Evolutionary conservation across 2,797 vertebrate species (phyloP).

Genomic region (Trachurus trachurus): DNA sequence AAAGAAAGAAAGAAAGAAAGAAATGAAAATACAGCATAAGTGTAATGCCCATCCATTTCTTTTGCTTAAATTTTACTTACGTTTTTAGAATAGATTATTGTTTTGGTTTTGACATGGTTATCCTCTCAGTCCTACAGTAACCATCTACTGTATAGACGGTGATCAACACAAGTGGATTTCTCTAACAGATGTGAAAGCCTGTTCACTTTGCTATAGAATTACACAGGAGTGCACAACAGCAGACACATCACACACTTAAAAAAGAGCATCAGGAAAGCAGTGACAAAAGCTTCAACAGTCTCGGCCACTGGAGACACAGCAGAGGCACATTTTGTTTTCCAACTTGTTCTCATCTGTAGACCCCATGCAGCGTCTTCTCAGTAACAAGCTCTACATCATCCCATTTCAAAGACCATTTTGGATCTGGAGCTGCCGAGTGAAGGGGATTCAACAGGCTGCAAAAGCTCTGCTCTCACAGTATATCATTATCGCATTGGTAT

Average conservation of each 20-base stretch:
- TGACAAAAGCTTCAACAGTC: conserved; percentile 31
- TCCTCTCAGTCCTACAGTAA: background rate
- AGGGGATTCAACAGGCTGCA: conserved; percentile 65
- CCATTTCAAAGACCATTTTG: conserved; percentile 67
- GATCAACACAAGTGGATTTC: background rate
- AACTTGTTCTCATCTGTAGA: conserved; percentile 51
- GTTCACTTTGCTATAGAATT: background rate
- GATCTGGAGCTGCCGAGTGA: conserved; percentile 43
- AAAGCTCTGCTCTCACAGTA: conserved; percentile 50
- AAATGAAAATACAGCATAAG: too few species aligned
- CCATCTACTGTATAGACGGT: background rate
- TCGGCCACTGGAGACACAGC: conserved; percentile 34
- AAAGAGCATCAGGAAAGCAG: conserved; percentile 19
- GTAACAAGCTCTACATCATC: conserved; percentile 64
- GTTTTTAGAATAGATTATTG: background rate
- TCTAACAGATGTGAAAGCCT: conserved; percentile 7
- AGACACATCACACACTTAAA: background rate
- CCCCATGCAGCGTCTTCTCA: conserved; percentile 45
- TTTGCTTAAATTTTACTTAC: too few species aligned
- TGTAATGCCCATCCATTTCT: too few species aligned
- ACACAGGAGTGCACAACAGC: background rate
- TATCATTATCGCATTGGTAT: conserved; percentile 74
- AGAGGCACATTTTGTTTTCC: conserved; percentile 52
- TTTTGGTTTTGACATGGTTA: conserved; percentile 3
- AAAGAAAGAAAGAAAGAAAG: too few species aligned